Evolutionary conservation across 2,888 invertebrate species (phyloP), one percentile per base, ranked within the genome.

Genomic region (Criorhina ranunculi): DNA sequence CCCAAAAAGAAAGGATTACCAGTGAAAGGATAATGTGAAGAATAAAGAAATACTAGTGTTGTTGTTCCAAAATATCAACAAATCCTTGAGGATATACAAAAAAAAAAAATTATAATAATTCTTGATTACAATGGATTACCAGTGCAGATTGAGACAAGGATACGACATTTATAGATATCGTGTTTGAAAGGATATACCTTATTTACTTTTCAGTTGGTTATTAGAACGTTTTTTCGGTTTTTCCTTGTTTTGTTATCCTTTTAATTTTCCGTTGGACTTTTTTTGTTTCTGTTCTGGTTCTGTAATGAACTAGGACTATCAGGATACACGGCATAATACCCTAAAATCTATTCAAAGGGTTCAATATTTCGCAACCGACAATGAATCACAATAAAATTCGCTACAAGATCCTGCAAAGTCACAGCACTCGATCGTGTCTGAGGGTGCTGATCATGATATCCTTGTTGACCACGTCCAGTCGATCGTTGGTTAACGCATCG

Each of bases 351-450:
- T 3, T 33, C 9, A 31, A n/a, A 37, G 66, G 8, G 66, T 11
- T 44, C 79, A 85, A 8, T 12, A 85, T 85, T 80, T 51, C 40
- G 55, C 17, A 64, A 70, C 80, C 70, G 12, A 86, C 49, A 70
- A 87, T 87, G 87, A 83, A 83, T 69, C 87, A 80, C 33, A 87
- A 83, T 69, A 85, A 86, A 70, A 87, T 86, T 49, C 87, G 86
- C 35, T 86, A 85, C 46, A 87, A 86, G 55, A 66, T 64, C 46
- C 78, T 73, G 55, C 59, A 62, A 49, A 67, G 53, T 46, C 40
- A 67, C 9, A 31, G 75, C 73, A 46, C 55, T 37, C 75, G 72
- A 49, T 64, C 72, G 35, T 77, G 72, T 24, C 31, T 72, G 4
- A 60, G 53, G 17, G 35, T 62, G 5, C 55, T 81, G 60, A 81